These are phyloP conservation scores for Troides aeacus DNA, from an alignment of 2,888 invertebrate genomes.

Conservation along the genomic window DNA sequence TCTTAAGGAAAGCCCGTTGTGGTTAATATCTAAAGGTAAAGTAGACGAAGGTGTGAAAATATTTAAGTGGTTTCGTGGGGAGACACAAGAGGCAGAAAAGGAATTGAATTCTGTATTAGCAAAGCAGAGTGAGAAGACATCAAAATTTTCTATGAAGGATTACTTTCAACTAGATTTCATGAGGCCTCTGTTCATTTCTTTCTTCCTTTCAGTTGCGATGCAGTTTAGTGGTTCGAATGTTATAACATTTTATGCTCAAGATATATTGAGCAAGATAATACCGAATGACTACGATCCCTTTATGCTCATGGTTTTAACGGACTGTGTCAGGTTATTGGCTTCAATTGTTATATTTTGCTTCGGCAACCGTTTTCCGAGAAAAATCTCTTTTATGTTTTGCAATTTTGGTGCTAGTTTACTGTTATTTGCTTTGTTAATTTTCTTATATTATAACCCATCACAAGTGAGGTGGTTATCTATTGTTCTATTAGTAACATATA, in stretches of 20 bases:
- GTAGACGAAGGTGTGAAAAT: conserved; percentile 43
- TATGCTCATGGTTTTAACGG: conserved; percentile 48
- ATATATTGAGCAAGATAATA: conserved; percentile 49
- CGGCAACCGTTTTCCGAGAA: conserved; percentile 44
- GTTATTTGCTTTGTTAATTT: conserved; percentile 41
- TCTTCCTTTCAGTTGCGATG: conserved; percentile 42
- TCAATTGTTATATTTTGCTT: conserved; percentile 38
- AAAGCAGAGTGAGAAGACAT: conserved; percentile 38
- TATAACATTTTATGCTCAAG: conserved; percentile 50
- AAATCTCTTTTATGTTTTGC: conserved; percentile 41
- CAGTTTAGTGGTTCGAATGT: conserved; percentile 54
- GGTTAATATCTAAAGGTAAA: conserved; percentile 52
- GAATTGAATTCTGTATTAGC: conserved; percentile 47
- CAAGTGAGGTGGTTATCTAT: conserved; percentile 45
- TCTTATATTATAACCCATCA: conserved; percentile 40
- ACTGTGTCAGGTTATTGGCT: conserved; percentile 42
- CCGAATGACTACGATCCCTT: conserved; percentile 45
- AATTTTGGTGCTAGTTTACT: conserved; percentile 39
- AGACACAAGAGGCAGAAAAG: conserved; percentile 40
- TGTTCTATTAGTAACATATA: conserved; percentile 43
- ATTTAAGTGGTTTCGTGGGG: conserved; percentile 50
- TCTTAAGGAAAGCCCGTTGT: conserved; percentile 56
- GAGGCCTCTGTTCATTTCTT: conserved; percentile 45
- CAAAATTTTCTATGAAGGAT: conserved; percentile 36
- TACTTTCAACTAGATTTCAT: conserved; percentile 39